Evolutionary conservation across 2,797 vertebrate species (phyloP).

Genomic region (Meriones psammophilus): DNA sequence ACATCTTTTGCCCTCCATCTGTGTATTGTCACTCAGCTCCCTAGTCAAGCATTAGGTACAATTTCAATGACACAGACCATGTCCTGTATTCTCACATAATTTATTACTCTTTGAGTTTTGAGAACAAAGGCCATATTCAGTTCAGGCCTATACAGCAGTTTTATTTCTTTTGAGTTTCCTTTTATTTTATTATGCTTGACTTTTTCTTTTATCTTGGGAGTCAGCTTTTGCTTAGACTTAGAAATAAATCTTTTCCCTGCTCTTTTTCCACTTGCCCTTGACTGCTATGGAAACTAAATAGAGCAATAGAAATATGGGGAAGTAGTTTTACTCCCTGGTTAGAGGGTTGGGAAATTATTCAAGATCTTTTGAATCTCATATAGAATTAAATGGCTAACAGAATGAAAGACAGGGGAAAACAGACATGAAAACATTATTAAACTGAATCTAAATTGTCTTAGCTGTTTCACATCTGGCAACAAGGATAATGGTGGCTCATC

Average conservation of each 20-base stretch:
- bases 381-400: neutral
- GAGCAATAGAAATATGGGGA: conserved; percentile 50
- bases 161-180: conserved; percentile 46
- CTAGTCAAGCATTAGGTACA: conserved; percentile 49
- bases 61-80: conserved; percentile 63
- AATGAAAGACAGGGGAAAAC: too few relatives aligned
- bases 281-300: conserved; percentile 69
- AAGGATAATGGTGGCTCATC: neutral
- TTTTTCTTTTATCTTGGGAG: conserved; percentile 79
- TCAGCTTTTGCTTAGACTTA: conserved; percentile 57
- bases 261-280: conserved; percentile 67
- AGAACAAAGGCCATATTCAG: conserved; percentile 72
- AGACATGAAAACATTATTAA: neutral
- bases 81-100: conserved; percentile 69
- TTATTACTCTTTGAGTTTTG: conserved; percentile 72
- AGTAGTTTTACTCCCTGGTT: conserved; percentile 57
- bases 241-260: conserved; percentile 72
- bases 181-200: conserved; percentile 70
- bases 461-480: fast-evolving
- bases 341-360: neutral
- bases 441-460: conserved; percentile 8
- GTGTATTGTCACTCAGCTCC: conserved; percentile 44
- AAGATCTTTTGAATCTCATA: conserved; percentile 30
- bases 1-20: conserved; percentile 74
- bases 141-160: neutral